A percentile compares a stretch with the other conserved stretches of the same genome.
These are phyloP conservation scores for Meganola albula DNA, from an alignment of 2,888 invertebrate species.

Conservation along the genomic window DNA sequence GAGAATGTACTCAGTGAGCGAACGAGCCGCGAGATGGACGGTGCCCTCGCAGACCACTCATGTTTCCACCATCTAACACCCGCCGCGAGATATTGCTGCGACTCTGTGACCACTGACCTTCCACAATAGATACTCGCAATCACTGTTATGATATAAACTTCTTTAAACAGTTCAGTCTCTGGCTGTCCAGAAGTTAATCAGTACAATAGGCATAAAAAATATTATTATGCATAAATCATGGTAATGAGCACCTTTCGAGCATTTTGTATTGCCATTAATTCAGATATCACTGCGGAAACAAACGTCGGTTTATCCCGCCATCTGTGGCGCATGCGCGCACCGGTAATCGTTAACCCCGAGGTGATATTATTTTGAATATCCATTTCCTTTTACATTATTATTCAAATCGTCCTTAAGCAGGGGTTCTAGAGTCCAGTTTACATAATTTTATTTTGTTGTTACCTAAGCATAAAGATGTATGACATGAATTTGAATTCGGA, in stretches of 20 bases:
- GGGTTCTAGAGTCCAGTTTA: constrained; percentile 64
- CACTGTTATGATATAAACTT: constrained; percentile 27
- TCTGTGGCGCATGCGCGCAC: constrained; percentile 74
- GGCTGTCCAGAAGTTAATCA: constrained; percentile 48
- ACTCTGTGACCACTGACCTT: constrained; percentile 16
- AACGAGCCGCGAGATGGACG: constrained; percentile 70
- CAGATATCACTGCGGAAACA: constrained; percentile 78
- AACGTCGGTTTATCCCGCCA: constrained; percentile 76
- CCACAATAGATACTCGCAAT: constrained; percentile 2
- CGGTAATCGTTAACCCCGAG: constrained; percentile 78
- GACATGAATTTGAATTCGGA: constrained; percentile 73
- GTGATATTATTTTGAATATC: constrained; percentile 77
- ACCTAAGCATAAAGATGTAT: constrained; percentile 66
- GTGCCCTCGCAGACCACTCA: constrained; percentile 33
- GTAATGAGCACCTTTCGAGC: constrained; percentile 76
- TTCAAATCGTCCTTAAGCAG: constrained; percentile 61
- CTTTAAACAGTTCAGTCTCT: constrained; percentile 18
- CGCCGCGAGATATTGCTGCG: constrained; percentile 20
- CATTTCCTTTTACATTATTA: constrained; percentile 71
- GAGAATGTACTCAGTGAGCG: constrained; percentile 77
- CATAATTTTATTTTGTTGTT: constrained; percentile 41
- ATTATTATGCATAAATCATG: constrained; percentile 75
- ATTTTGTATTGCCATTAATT: constrained; percentile 75
- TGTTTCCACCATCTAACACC: constrained; percentile 28
- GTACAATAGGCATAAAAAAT: constrained; percentile 60